Conservation (phyloP, 2,888 invertebrate species). For the Pecten maximus region DNA sequence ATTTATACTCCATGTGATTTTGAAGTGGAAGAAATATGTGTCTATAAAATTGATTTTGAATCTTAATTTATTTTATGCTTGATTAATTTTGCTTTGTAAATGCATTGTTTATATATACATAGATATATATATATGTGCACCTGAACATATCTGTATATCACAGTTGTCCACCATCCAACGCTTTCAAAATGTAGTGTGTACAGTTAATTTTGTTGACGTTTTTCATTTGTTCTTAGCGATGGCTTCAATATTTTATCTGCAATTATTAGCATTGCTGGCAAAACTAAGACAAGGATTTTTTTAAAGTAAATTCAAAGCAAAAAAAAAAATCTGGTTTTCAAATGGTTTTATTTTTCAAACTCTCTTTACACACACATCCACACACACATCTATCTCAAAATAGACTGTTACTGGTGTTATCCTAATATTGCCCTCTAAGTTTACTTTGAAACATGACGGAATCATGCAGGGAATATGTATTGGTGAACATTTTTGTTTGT, state of each 20-base stretch:
- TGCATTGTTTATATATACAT: not conserved
- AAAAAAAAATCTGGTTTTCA: not conserved
- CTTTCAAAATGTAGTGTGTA: not conserved
- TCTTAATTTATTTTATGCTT: slow-evolving; percentile 1
- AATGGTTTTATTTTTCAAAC: slow-evolving; percentile 1
- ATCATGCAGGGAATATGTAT: not conserved
- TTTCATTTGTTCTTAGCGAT: not conserved
- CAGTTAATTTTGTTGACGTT: not conserved
- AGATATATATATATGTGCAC: not conserved
- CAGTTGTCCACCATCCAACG: not conserved
- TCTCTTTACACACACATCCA: not conserved
- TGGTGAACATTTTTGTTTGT: no score
- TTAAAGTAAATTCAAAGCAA: not conserved
- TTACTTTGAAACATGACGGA: slow-evolving; percentile 20
- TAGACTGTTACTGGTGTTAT: not conserved
- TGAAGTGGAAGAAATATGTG: not conserved
- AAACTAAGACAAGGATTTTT: not conserved
- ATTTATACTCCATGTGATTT: not conserved
- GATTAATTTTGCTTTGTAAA: not conserved
- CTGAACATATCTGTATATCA: not conserved
- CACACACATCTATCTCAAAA: no score
- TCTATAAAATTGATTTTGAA: slow-evolving; percentile 7
- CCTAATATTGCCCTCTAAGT: not conserved
- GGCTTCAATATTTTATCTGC: not conserved
- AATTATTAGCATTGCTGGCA: not conserved